These are phyloP conservation scores for Epinotia ramella DNA, from an alignment of 2,888 invertebrate genomes.

Conservation along the genomic window DNA sequence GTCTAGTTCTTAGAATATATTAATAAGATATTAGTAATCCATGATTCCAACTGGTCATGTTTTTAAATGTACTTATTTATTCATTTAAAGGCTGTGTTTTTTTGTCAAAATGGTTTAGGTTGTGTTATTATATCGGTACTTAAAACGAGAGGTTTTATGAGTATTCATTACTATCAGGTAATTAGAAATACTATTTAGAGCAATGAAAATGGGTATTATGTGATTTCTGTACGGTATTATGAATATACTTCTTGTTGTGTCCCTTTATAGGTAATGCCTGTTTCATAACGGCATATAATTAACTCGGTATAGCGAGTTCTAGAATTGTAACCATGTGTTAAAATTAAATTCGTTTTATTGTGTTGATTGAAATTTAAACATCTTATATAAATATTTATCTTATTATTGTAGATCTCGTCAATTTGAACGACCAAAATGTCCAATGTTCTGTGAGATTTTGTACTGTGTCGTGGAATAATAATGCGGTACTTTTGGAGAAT, in stretches of 20 bases:
- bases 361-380: not conserved
- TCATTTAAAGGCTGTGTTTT: conserved; percentile 7
- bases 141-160: not conserved
- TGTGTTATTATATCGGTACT: not conserved
- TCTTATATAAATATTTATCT: conserved; percentile 5
- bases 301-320: no score
- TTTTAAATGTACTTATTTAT: conserved; percentile 11
- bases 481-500: conserved; percentile 32
- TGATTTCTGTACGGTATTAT: no score
- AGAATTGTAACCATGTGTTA: no score
- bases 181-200: no score
- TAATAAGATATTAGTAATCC: not conserved
- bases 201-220: no score
- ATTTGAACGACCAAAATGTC: conserved; percentile 35
- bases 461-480: not conserved
- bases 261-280: no score
- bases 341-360: no score
- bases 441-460: conserved; percentile 11
- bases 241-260: no score
- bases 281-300: no score
- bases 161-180: no score
- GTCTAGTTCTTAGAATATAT: not conserved
- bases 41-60: not conserved
- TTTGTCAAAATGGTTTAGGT: not conserved
- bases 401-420: conserved; percentile 1